Base-by-base conservation (phyloP, 2,888 invertebrate species). In the Eupithecia inturbata region DNA sequence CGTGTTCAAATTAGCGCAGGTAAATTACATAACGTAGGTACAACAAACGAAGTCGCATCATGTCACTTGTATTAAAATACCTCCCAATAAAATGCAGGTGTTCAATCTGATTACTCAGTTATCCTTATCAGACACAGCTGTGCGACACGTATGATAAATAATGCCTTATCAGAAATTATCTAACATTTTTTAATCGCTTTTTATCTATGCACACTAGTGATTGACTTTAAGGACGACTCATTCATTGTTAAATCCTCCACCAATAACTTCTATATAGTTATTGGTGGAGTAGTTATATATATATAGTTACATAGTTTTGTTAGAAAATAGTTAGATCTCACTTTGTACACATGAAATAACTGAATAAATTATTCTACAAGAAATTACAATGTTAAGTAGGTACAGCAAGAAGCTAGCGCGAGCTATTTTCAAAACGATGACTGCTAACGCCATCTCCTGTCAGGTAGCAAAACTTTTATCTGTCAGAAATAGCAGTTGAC, bases 121-220 rank as follows among this genome's bases (percentile, higher is more conserved):
- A 62, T 62, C 62, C n/a, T n/a, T n/a, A n/a, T n/a, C n/a, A n/a
- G n/a, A 14, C 5, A 62, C 62, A 62, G 62, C 62, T 62, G 62
- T 62, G 31, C 19, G 62, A 62, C 31, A 31, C 31, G 7, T 31
- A 19, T 31, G 62, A 62, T 62, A 31, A n/a, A 62, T n/a, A 62
- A 57, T 26, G 26, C 31, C 19, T 62, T 62, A 62, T 62, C 62
- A 19, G 62, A 62, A 31, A 62, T 31, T 31, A 57, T 26, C 57
- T 9, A 28, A 62, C 31, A 28, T 62, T 31, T 31, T 31, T 62
- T 62, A 62, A 62, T 62, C 31, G 62, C 62, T 62, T 62, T 62
- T 31, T 62, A 28, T 19, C 4, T 1, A 16, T 9, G 5, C 16
- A 62, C 1, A 16, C 19, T 31, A 31, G 31, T 31, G 14, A n/a